Evolutionary conservation across 2,797 vertebrate genomes (phyloP).

Genomic region (Pangasius mekongensis): DNA sequence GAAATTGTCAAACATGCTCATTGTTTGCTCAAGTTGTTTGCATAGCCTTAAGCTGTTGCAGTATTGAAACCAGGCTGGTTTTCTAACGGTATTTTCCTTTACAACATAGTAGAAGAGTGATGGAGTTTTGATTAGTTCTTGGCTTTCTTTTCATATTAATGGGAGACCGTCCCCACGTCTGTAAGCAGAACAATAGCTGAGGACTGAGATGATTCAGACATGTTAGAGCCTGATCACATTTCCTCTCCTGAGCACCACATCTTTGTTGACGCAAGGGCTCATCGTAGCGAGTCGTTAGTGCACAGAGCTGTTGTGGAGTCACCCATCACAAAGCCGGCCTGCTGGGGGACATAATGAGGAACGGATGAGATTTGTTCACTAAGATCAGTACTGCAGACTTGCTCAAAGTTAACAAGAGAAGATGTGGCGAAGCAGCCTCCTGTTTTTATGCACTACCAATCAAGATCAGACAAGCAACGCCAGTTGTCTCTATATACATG

Average conservation of each 20-base stretch:
- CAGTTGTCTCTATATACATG: neutral
- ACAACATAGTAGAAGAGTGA: constrained; percentile 3
- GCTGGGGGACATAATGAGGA: constrained; percentile 59
- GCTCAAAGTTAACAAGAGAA: neutral
- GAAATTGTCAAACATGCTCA: neutral
- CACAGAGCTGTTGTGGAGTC: constrained; percentile 34
- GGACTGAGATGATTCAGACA: constrained; percentile 31
- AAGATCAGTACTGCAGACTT: neutral
- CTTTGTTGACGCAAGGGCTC: constrained; percentile 54
- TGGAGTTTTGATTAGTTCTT: constrained; percentile 15
- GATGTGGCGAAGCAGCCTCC: neutral
- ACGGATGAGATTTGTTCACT: constrained; percentile 25
- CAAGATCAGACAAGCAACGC: neutral
- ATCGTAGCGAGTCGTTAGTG: constrained; percentile 42
- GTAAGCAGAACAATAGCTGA: constrained; percentile 30
- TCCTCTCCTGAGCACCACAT: constrained; percentile 35
- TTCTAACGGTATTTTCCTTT: neutral
- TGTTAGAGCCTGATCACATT: constrained; percentile 41
- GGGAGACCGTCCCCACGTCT: neutral
- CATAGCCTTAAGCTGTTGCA: neutral
- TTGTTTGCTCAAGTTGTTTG: neutral
- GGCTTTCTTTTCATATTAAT: constrained; percentile 12
- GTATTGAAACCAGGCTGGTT: neutral
- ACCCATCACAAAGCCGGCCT: constrained; percentile 53
- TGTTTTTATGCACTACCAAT: neutral